Base-by-base conservation (phyloP, 2,797 vertebrate genomes). In the Pseudochirops cupreus region DNA sequence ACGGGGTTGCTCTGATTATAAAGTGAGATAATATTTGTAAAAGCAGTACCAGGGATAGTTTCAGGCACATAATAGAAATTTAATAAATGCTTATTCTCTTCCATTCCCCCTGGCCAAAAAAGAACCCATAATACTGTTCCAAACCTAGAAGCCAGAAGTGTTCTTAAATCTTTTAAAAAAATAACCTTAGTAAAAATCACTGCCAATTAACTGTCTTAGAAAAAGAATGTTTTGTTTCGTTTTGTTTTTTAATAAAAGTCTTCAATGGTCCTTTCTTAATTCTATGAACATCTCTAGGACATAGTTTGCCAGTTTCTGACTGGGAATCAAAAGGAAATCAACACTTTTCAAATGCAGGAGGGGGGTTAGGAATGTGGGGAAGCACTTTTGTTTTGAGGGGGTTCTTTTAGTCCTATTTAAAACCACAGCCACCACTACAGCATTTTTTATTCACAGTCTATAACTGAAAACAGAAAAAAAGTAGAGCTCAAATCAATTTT, bases 401-500 rank as follows among this genome's bases (percentile, higher is more conserved):
- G 7, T 96, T 87, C 16, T 91, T 56, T 87, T 28, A 52, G 59
- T 46, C 7, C 12, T 92, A 28, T 92, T 94, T 95, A 93, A 94
- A 91, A 59, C 56, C 96, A 54, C 10, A 94, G 74, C 0, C n/a
- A 91, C 92, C 95, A 93, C n/a, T 58, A n/a, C 62, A 39, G 94
- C 46, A 24, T 54, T 91, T 90, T 91, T 92, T 90, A 93, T 54
- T 13, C 31, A 74, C 53, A 96, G 53, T 94, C 50, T 50, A 39
- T 93, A 94, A 90, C 26, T 3, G n/a, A 28, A 89, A 93, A 95
- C 91, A 91, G 89, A 90, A 90, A 62, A 46, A 91, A 93, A 28
- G 24, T 3, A 16, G 97, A 4, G 16, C 92, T 97, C 59, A 96
- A 96, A 96, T 93, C 56, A 50, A 90, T 94, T 93, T 98, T 97